Base-by-base conservation (phyloP, 2,888 invertebrate genomes). In the Drosophila meridionalis region DNA sequence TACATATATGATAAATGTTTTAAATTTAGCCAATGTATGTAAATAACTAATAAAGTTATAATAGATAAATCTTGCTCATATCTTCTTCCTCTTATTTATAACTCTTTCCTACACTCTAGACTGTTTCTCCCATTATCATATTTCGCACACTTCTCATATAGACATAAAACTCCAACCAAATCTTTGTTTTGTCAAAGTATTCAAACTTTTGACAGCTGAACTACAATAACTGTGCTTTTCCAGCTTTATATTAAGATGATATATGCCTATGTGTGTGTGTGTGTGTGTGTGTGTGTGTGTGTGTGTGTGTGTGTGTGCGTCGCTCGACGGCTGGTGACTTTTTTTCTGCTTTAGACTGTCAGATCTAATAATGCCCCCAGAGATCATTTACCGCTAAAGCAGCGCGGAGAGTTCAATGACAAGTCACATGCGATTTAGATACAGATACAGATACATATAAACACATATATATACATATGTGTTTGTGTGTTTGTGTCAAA, bases 401-500 rank as follows among this genome's bases (percentile, higher is more conserved):
- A 72, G 82, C 73, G 59, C 43, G 1, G 76, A 75, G 90, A 90
- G 90, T 86, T 86, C 89, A 90, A 87, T 89, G 86, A 76, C 69
- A 78, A 63, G 60, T 73, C 58, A 72, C 32, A 32, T 8, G 32
- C 50, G 52, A 52, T 34, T 32, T 34, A 3, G 2, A 42, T 12
- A 34, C 9, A 36, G 8, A 8, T 8, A 32, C 32, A 32, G 0
- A 32, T 0, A 34, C 3, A 47, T 9, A 28, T 9, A 14, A n/a
- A 34, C 8, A 32, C 4, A 53, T 2, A 34, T 12, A 28, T 48
- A 14, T 43, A 55, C 30, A 5, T 59, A 36, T 32, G 43, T 47
- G 36, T 30, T 42, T 63, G 62, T 66, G 60, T 56, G 72, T 61
- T 32, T 73, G 75, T 80, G 87, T 75, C 89, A 78, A 61, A 80